phyloP scores from a whole-genome alignment of 2,888 invertebrate species.

The Nomada ferruginata region DNA sequence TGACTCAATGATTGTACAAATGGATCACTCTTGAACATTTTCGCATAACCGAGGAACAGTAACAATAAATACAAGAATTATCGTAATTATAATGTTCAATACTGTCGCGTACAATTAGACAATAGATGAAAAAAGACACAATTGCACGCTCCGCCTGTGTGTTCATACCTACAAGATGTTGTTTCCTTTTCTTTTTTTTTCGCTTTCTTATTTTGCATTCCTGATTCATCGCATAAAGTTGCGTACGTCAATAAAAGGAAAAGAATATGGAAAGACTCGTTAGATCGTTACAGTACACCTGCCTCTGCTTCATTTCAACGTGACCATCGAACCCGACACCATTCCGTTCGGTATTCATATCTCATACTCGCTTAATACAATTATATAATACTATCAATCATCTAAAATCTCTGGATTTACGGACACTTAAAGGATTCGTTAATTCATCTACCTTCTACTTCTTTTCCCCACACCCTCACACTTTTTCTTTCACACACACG shows the following conservation, averaged over 20 bases:
- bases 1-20: constrained; percentile 84
- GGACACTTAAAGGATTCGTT: constrained; percentile 15
- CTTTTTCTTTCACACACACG: constrained; percentile 31
- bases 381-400: constrained; percentile 56
- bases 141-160: constrained; percentile 49
- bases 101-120: constrained; percentile 62
- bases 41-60: constrained; percentile 83
- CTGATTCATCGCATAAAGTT: constrained; percentile 55
- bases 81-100: constrained; percentile 79
- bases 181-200: not conserved
- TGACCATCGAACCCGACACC: constrained; percentile 34
- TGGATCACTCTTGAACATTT: constrained; percentile 83
- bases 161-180: constrained; percentile 47
- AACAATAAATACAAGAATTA: constrained; percentile 82
- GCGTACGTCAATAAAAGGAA: constrained; percentile 70
- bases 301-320: constrained; percentile 52
- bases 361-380: constrained; percentile 29
- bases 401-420: constrained; percentile 41
- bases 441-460: not conserved
- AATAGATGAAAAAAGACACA: constrained; percentile 65
- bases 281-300: constrained; percentile 56
- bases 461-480: constrained; percentile 8
- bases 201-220: constrained; percentile 28
- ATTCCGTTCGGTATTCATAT: constrained; percentile 13
- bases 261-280: constrained; percentile 66